Base-by-base conservation (phyloP, 2,888 invertebrate species). In the Scaptomyza cyrtandrae region DNA sequence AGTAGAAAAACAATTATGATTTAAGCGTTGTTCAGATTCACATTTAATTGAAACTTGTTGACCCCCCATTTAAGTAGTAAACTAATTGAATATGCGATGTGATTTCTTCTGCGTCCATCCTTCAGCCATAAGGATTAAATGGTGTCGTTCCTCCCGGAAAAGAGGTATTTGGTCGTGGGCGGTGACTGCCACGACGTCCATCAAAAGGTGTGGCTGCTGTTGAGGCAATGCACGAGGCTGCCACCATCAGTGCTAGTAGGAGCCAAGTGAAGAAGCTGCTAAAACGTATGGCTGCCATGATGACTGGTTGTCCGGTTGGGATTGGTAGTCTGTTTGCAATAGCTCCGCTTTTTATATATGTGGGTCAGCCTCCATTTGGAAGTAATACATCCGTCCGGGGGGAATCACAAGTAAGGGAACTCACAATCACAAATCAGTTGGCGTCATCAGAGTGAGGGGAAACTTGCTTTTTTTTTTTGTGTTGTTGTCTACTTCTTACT, bases 41-140 rank as follows among this genome's bases (percentile, higher is more conserved):
- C 57, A 85, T 79, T 82, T 76, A 82, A 82, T 79, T 82, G 58
- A 63, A 63, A 59, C 46, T 64, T 57, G 31, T 67, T 62, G 71
- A 44, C 19, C 19, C 14, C 54, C 31, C 45, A 35, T 44, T 52
- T 9, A 53, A 14, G n/a, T 54, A 50, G 19, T 67, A 55, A 43
- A 43, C 31, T 24, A 46, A 62, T 61, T 67, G 52, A 44, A 41
- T 16, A 27, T 54, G 41, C 14, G 13, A 11, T 27, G 14, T 5
- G 19, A n/a, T 10, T 19, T 6, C 27, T 27, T 10, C 6, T 4
- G 11, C 19, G 2, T 37, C 16, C 6, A 44, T 60, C 24, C 27
- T 19, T 9, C 44, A 70, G 50, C 82, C 82, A 29, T 83, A 6
- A 0, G 82, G 86, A 80, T 86, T 82, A 50, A 82, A 82, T 0